A percentile compares a stretch with the other conserved stretches of the same genome.
phyloP scores from a whole-genome alignment of 2,113 vertebrate species.

The Anthoscopus minutus region DNA sequence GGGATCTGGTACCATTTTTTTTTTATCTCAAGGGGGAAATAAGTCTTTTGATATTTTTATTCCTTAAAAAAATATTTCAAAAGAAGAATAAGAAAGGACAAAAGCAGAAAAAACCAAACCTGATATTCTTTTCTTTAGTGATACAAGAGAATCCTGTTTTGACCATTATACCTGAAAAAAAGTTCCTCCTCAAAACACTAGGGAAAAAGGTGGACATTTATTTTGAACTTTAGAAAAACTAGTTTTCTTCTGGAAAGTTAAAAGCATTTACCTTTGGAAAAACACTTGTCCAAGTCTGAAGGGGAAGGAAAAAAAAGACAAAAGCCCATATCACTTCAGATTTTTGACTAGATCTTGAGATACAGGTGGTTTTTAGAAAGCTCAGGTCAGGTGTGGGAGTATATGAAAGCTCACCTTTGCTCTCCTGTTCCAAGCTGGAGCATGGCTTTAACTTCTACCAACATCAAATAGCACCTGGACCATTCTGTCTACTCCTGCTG shows the following conservation, averaged over 20 bases:
- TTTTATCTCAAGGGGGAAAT: neutral
- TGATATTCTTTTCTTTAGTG: neutral
- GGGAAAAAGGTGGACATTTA: neutral
- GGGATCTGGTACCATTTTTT: neutral
- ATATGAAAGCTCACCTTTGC: constrained; percentile 14
- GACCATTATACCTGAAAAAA: neutral
- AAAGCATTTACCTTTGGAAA: neutral
- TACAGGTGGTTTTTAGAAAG: constrained; percentile 16
- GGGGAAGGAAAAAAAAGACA: neutral
- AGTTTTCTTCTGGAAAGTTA: neutral
- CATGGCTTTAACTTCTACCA: neutral
- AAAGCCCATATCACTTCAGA: neutral
- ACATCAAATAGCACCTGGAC: constrained; percentile 31
- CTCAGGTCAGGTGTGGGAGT: neutral
- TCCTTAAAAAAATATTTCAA: neutral
- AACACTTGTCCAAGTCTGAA: neutral
- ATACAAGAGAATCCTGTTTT: neutral
- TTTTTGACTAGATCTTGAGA: constrained; percentile 1
- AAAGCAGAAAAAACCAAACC: neutral
- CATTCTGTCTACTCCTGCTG: constrained; percentile 14
- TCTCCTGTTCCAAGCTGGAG: neutral
- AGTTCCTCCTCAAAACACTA: neutral
- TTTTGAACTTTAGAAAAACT: neutral
- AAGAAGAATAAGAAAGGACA: neutral
- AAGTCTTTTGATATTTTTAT: neutral